A percentile compares a stretch with the other conserved stretches of the same genome.
Conservation (phyloP, 2,888 invertebrate genomes). For the Spicauda simplicius region DNA sequence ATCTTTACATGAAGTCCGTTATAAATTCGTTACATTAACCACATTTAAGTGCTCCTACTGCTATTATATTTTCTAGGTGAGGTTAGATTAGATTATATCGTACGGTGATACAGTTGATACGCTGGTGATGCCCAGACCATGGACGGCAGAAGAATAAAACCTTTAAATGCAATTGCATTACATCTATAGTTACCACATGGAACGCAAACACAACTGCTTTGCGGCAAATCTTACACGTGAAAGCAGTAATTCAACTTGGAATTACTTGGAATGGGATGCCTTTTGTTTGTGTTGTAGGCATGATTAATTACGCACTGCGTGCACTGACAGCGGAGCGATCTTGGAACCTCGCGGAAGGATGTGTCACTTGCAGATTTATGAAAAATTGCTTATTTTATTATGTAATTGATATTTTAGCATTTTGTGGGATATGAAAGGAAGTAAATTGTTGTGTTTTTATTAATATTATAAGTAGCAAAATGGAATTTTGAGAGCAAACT, state of each 20-base stretch:
- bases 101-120: no score
- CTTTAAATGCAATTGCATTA: no score
- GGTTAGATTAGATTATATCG: no score
- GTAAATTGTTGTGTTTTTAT: no score
- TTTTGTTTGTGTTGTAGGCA: conserved; percentile 47
- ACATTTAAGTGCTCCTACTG: no score
- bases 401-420: background rate
- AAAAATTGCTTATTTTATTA: conserved; percentile 38
- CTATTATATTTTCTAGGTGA: no score
- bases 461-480: no score
- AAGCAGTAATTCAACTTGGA: conserved; percentile 24
- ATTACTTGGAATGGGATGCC: conserved; percentile 48
- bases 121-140: no score
- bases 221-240: conserved; percentile 52
- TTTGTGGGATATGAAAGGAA: background rate
- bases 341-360: conserved; percentile 38
- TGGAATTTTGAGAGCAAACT: no score
- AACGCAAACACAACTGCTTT: conserved; percentile 2
- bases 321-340: conserved; percentile 44
- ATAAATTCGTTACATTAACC: no score
- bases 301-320: conserved; percentile 48
- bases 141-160: no score
- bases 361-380: conserved; percentile 47
- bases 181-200: background rate
- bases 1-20: no score